phyloP scores from a whole-genome alignment of 1,140 invertebrate species.

The Thaumatotibia leucotreta region DNA sequence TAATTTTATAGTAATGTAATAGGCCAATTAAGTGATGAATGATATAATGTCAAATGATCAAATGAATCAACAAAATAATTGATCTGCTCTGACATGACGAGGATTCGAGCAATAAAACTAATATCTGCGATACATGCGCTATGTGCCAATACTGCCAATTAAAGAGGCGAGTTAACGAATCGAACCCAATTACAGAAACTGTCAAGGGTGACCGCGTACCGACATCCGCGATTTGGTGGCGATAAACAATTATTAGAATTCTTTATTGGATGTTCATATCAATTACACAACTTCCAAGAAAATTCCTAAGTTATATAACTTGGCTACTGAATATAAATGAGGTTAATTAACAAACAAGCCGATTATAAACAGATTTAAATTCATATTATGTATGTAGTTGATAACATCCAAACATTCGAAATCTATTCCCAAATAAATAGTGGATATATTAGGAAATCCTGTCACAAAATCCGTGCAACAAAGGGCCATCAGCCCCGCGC shows the following conservation, averaged over 20 bases:
- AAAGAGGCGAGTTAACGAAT: not conserved
- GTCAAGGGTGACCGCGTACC: not conserved
- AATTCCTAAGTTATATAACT: not conserved
- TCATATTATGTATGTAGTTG: not conserved
- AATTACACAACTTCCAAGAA: not conserved
- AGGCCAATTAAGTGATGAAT: not conserved
- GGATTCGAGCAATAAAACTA: slow-evolving; percentile 5
- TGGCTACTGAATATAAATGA: not conserved
- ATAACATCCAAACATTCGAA: not conserved
- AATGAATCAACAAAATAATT: not conserved
- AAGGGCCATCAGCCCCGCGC: slow-evolving; percentile 43
- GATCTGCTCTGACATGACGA: not conserved
- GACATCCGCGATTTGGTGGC: not conserved
- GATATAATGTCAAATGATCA: not conserved
- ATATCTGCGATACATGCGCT: not conserved
- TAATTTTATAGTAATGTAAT: not conserved
- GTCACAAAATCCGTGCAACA: slow-evolving; percentile 30
- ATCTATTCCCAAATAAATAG: slow-evolving; percentile 18
- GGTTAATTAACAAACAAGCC: not conserved
- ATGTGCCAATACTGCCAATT: slow-evolving; percentile 9
- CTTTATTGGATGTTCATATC: not conserved
- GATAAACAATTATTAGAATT: not conserved
- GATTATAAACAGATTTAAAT: slow-evolving; percentile 5
- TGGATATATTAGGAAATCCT: slow-evolving; percentile 14
- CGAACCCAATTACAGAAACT: slow-evolving; percentile 3